Percentiles rank a stretch among this genome's conserved stretches.
These are phyloP conservation scores for Drosophila repletoides DNA, from an alignment of 1,140 invertebrate genomes.

Conservation along the genomic window DNA sequence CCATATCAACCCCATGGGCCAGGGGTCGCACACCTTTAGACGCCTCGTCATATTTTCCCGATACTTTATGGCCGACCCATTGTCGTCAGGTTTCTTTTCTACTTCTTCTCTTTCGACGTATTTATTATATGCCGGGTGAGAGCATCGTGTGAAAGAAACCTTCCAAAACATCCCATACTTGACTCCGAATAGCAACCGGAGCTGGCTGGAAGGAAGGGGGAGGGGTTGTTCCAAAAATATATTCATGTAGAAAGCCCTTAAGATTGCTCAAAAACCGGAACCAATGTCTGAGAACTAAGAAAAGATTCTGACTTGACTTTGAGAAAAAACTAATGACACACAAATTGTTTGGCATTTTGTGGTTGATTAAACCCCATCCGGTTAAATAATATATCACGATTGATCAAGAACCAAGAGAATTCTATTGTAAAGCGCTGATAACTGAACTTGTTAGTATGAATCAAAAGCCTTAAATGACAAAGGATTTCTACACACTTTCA, in stretches of 20 bases:
- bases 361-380: constrained; percentile 37
- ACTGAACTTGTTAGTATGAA: too few species aligned
- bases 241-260: constrained; percentile 36
- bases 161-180: constrained; percentile 10
- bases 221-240: constrained; percentile 15
- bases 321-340: constrained; percentile 25
- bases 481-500: background rate
- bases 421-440: background rate
- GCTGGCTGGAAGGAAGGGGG: background rate
- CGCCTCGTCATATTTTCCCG: constrained; percentile 38
- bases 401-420: background rate
- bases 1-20: constrained; percentile 51
- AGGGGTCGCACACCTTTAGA: constrained; percentile 31
- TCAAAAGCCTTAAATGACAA: background rate
- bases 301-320: constrained; percentile 8
- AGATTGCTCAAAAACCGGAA: constrained; percentile 25
- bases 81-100: constrained; percentile 37
- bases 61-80: constrained; percentile 44
- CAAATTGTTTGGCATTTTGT: constrained; percentile 38
- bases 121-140: constrained; percentile 3
- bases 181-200: background rate
- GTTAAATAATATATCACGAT: background rate
- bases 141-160: constrained; percentile 54
- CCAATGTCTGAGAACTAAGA: background rate
- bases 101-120: constrained; percentile 28